These are phyloP conservation scores for Lepidocolaptes lacrymiger DNA, from an alignment of 2,797 vertebrate genomes.

Conservation along the genomic window DNA sequence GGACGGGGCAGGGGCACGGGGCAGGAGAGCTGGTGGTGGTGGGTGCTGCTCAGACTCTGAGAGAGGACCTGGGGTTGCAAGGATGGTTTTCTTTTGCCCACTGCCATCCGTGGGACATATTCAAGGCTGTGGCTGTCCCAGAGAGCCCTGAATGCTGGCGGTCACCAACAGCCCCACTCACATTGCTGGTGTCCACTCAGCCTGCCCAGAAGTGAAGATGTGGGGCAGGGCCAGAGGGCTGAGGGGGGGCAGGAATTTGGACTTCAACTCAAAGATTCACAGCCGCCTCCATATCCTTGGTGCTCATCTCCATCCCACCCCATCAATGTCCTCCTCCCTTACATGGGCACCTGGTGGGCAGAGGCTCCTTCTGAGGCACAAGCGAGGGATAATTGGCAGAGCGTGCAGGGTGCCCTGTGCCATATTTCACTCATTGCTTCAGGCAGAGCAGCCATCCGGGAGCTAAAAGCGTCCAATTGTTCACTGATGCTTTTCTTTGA, in stretches of 20 bases:
- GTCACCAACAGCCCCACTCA: background rate
- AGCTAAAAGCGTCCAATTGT: constrained; percentile 54
- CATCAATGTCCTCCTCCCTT: background rate
- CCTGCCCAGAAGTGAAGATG: background rate
- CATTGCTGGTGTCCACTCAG: background rate
- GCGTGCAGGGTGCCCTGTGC: background rate
- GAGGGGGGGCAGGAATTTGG: background rate
- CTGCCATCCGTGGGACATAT: fast-evolving
- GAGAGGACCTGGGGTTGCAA: fast-evolving
- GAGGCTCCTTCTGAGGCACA: background rate
- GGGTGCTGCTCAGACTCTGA: background rate
- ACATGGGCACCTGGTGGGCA: background rate
- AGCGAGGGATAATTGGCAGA: background rate
- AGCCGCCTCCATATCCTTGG: fast-evolving
- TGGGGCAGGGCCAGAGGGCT: background rate
- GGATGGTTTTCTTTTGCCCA: background rate
- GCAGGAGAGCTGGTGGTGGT: background rate
- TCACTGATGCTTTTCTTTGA: constrained; percentile 65
- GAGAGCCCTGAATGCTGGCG: fast-evolving
- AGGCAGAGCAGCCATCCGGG: constrained; percentile 57
- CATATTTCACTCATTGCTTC: constrained; percentile 12
- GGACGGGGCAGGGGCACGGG: fast-evolving
- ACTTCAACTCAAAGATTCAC: background rate
- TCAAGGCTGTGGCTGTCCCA: background rate
- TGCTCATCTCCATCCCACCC: background rate